phyloP scores from a whole-genome alignment of 2,888 invertebrate genomes.

The Stenichneumon culpator region DNA sequence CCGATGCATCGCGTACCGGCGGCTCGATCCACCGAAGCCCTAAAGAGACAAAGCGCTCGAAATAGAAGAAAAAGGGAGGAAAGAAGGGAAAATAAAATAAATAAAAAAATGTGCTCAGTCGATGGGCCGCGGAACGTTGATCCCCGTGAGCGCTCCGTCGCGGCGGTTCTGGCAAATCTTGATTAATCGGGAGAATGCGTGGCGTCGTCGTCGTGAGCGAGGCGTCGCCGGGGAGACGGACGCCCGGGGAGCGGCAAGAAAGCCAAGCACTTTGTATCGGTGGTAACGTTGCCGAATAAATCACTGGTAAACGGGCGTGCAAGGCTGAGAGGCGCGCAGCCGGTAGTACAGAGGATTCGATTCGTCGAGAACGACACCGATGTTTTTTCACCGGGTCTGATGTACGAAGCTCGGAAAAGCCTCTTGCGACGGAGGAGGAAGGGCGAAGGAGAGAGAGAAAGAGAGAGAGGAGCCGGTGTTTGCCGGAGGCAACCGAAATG shows the following conservation, averaged over 20 bases:
- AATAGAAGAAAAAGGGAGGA: conserved; percentile 31
- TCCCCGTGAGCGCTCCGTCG: conserved; percentile 52
- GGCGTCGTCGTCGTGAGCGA: conserved; percentile 58
- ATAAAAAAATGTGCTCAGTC: conserved; percentile 46
- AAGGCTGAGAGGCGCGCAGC: conserved; percentile 44
- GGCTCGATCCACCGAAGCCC: conserved; percentile 40
- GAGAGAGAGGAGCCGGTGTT: conserved; percentile 14
- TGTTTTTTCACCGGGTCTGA: conserved; percentile 69
- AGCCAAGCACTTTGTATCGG: conserved; percentile 73
- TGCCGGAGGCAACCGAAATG: conserved; percentile 23
- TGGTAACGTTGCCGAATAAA: conserved; percentile 72
- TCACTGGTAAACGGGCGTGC: conserved; percentile 71
- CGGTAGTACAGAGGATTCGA: conserved; percentile 68
- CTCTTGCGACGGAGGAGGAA: conserved; percentile 31
- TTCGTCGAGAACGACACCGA: conserved; percentile 69
- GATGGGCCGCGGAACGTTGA: conserved; percentile 46
- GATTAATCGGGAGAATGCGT: conserved; percentile 70
- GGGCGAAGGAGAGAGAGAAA: conserved; percentile 37
- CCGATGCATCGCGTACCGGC: neutral
- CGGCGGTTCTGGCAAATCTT: conserved; percentile 64
- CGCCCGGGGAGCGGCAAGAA: conserved; percentile 65
- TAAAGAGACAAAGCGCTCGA: conserved; percentile 12
- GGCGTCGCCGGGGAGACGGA: conserved; percentile 52
- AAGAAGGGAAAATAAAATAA: conserved; percentile 13
- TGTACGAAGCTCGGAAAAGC: conserved; percentile 58